Evolutionary conservation across 30 jellyfish, hydroid and myxozoan species (phyloP), one percentile per base, ranked within the genome.

Genomic region (Sanderia malayensis): DNA sequence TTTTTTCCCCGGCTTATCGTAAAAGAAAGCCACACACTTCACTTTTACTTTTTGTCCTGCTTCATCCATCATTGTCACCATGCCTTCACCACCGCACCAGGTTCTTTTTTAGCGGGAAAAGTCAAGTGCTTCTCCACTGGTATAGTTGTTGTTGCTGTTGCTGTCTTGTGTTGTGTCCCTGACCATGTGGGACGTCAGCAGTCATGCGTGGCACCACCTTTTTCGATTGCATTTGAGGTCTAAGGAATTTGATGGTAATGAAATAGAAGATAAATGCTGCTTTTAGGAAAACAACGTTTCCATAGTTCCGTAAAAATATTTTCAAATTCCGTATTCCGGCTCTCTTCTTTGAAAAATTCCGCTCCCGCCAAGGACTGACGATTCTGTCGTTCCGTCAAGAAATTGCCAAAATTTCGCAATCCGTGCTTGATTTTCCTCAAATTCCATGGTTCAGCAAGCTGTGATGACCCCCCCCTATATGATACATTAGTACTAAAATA

Each of bases 391-490:
- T 49, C 64, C 64, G 18, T 49, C 64, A 49, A 49, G 24, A 18
- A 49, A 49, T 49, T 49, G 27, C 64, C 11, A 15, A 24, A 49
- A 49, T 49, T 49, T 24, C 24, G 64, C 18, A 49, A 9, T 49
- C 64, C 64, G 11, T 44, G 44, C 13, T 44, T 1, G n/a, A 30
- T 29, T 31, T 29, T 63, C 76, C 2, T 29, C 61, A 30, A 65
- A 65, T 65, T 65, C 76, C 76, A 61, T 23, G n/a, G 76, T 65
- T 65, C 61, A 60, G 76, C 76, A 17, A 63, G 31, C 76, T 59
- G 59, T 63, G 76, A 63, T 63, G 76, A 63, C 59, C 76, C 76
- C 76, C 76, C 6, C 52, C 13, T 37, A 13, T 4, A 37, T 37
- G 52, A n/a, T n/a, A n/a, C n/a, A n/a, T n/a, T n/a, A n/a, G n/a